phyloP scores from a whole-genome alignment of 2,888 invertebrate genomes.

The Saturnia pavonia region DNA sequence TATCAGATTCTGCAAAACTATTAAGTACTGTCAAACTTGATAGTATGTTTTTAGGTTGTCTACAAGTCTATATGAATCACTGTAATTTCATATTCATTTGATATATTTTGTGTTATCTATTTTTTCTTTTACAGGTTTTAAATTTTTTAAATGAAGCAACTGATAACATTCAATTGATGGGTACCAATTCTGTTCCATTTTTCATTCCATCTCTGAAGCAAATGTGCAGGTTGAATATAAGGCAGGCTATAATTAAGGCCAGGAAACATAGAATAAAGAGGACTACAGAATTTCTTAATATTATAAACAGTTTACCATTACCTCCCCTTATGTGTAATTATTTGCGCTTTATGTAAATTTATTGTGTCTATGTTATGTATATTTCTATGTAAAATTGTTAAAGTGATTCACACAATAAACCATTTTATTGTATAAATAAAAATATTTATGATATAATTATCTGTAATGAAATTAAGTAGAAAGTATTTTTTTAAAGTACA shows the following conservation, averaged over 20 bases:
- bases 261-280: conserved; percentile 39
- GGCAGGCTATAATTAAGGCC: conserved; percentile 44
- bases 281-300: conserved; percentile 51
- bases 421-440: background rate
- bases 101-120: background rate
- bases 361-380: background rate
- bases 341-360: conserved; percentile 48
- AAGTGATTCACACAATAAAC: background rate
- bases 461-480: background rate
- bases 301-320: conserved; percentile 50
- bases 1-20: too few relatives aligned
- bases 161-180: conserved; percentile 34
- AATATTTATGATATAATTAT: background rate
- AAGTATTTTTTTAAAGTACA: too few relatives aligned
- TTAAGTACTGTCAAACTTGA: too few relatives aligned
- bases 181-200: conserved; percentile 29
- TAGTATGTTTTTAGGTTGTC: too few relatives aligned
- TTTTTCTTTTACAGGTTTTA: conserved; percentile 56
- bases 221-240: conserved; percentile 56
- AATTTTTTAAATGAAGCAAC: conserved; percentile 51
- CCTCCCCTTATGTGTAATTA: conserved; percentile 56
- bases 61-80: too few relatives aligned
- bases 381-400: background rate
- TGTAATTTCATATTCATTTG: background rate
- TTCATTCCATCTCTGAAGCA: conserved; percentile 61